phyloP scores from a whole-genome alignment of 2,888 invertebrate genomes.

The Nemurella pictetii region DNA sequence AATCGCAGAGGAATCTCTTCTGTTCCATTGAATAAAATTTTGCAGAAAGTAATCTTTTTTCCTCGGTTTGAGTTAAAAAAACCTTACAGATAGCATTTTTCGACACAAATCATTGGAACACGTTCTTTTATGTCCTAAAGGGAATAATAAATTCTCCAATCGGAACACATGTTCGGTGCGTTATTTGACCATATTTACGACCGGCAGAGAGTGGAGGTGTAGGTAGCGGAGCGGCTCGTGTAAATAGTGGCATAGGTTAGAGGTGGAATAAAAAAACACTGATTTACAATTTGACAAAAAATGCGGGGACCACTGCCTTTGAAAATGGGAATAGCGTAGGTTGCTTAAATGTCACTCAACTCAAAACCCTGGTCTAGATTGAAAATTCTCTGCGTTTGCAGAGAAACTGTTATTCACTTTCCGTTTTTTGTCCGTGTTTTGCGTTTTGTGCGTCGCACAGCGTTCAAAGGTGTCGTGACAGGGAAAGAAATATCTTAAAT shows the following conservation, averaged over 20 bases:
- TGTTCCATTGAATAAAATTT: neutral
- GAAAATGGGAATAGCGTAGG: neutral
- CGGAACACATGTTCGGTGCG: conserved; percentile 28
- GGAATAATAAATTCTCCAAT: conserved; percentile 23
- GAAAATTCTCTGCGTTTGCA: too few species aligned
- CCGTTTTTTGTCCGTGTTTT: neutral
- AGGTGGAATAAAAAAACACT: neutral
- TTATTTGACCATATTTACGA: conserved; percentile 31
- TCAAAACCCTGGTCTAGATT: neutral
- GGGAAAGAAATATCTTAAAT: neutral
- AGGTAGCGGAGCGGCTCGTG: neutral
- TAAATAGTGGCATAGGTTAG: neutral
- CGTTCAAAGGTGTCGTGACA: neutral
- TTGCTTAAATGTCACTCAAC: neutral
- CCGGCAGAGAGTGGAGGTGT: neutral
- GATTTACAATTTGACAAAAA: conserved; percentile 1
- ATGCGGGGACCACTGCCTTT: neutral
- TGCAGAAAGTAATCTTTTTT: neutral
- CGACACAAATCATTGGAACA: conserved; percentile 13
- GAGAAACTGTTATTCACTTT: too few species aligned
- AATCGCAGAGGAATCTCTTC: neutral
- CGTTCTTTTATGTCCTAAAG: conserved; percentile 20
- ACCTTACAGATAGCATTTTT: neutral
- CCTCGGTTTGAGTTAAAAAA: neutral
- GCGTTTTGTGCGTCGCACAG: neutral